A percentile compares a stretch with the other conserved stretches of the same genome.
These are phyloP conservation scores for Isurus oxyrinchus DNA, from an alignment of 2,113 vertebrate genomes.

Conservation along the genomic window DNA sequence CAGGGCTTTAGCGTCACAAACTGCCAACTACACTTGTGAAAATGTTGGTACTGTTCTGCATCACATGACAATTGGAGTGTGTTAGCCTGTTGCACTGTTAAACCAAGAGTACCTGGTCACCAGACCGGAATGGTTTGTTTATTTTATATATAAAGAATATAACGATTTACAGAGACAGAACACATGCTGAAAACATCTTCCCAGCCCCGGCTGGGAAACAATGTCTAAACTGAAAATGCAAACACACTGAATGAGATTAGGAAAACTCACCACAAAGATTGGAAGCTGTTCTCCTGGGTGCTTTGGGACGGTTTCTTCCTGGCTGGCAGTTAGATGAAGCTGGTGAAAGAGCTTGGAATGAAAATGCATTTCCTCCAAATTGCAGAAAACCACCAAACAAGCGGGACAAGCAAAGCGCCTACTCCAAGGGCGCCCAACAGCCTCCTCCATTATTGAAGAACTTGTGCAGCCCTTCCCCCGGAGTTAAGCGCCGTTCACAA, in stretches of 20 bases:
- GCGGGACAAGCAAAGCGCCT: background rate
- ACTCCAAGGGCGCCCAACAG: background rate
- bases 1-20: background rate
- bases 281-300: background rate
- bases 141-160: background rate
- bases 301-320: background rate
- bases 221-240: background rate
- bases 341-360: conserved; percentile 19
- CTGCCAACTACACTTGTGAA: too few species aligned
- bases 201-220: background rate
- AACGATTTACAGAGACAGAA: background rate
- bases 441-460: background rate
- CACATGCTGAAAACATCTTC: background rate
- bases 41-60: background rate
- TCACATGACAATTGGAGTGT: conserved; percentile 22
- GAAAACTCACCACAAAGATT: background rate
- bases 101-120: background rate
- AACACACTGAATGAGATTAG: too few species aligned
- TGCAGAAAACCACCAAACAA: conserved; percentile 25
- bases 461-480: background rate
- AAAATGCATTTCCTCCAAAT: background rate
- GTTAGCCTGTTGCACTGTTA: background rate
- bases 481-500: background rate
- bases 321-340: background rate
- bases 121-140: background rate